These are phyloP conservation scores for Limenitis camilla DNA, from an alignment of 2,888 invertebrate genomes.

Conservation along the genomic window DNA sequence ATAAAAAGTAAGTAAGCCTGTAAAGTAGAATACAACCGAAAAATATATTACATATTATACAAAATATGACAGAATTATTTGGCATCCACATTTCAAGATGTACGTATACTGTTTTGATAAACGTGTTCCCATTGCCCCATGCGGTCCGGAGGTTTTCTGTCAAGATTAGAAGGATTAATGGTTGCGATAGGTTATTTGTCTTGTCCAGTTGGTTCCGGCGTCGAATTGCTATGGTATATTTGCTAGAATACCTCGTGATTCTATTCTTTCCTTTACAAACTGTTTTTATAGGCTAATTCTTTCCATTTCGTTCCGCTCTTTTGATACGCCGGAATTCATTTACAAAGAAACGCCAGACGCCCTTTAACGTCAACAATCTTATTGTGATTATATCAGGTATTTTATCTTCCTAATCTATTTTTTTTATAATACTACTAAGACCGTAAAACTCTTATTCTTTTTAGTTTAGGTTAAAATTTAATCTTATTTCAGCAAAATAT, in stretches of 20 bases:
- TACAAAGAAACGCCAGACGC: too few species aligned
- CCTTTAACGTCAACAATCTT: too few species aligned
- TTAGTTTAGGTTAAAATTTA: too few species aligned
- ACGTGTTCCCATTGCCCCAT: conserved; percentile 22
- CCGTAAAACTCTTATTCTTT: too few species aligned
- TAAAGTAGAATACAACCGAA: background rate
- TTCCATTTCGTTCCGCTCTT: background rate
- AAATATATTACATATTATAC: background rate
- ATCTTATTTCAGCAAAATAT: too few species aligned
- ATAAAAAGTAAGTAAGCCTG: conserved; percentile 62
- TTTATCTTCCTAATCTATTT: too few species aligned
- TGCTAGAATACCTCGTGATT: conserved; percentile 12
- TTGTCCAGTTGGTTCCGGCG: conserved; percentile 43
- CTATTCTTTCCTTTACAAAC: conserved; percentile 1
- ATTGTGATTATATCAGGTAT: too few species aligned
- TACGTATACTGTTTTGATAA: conserved; percentile 29
- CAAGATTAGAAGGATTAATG: conserved; percentile 66
- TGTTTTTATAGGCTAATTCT: background rate
- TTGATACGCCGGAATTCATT: too few species aligned
- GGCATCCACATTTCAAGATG: conserved; percentile 12
- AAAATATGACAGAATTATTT: conserved; percentile 2
- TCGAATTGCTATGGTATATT: conserved; percentile 7
- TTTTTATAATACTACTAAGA: too few species aligned
- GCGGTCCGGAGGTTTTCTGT: conserved; percentile 47
- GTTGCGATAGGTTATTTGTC: conserved; percentile 51